Percentiles rank a stretch among this genome's conserved stretches.
These are phyloP conservation scores for Homalodisca vitripennis DNA, from an alignment of 1,140 invertebrate species.

Conservation along the genomic window DNA sequence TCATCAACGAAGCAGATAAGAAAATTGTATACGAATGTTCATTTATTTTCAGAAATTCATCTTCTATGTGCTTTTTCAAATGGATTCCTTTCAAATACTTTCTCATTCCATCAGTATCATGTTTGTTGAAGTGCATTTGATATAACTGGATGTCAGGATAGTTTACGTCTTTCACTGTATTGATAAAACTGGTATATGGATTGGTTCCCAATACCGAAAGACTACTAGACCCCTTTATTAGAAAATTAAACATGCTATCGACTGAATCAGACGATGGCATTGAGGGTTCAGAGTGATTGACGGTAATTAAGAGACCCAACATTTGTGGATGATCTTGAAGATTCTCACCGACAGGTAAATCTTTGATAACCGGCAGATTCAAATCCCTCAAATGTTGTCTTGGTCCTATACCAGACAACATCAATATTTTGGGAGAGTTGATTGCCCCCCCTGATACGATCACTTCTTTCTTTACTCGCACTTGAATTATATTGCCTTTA, in stretches of 20 bases:
- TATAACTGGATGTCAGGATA: conserved; percentile 82
- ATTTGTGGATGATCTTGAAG: conserved; percentile 81
- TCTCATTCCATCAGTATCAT: conserved; percentile 61
- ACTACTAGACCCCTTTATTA: conserved; percentile 45
- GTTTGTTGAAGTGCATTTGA: conserved; percentile 79
- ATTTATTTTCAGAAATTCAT: conserved; percentile 10
- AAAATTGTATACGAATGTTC: not conserved
- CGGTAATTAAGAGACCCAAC: conserved; percentile 77
- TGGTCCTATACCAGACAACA: conserved; percentile 86
- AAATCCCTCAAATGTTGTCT: conserved; percentile 66
- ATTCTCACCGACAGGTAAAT: conserved; percentile 68
- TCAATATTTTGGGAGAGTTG: conserved; percentile 77
- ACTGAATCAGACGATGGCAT: conserved; percentile 71
- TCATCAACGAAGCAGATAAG: not conserved
- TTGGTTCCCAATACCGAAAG: conserved; percentile 71
- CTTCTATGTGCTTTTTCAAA: not conserved
- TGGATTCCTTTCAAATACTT: not conserved
- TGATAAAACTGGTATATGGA: conserved; percentile 79
- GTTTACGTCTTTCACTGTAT: conserved; percentile 73
- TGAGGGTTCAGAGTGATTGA: conserved; percentile 76
- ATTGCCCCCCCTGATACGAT: conserved; percentile 78
- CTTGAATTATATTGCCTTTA: conserved; percentile 46
- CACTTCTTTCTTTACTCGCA: conserved; percentile 58
- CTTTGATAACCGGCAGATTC: conserved; percentile 69
- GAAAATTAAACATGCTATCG: conserved; percentile 67